Base-by-base conservation (phyloP, 2,888 invertebrate species). In the Mamestra brassicae region DNA sequence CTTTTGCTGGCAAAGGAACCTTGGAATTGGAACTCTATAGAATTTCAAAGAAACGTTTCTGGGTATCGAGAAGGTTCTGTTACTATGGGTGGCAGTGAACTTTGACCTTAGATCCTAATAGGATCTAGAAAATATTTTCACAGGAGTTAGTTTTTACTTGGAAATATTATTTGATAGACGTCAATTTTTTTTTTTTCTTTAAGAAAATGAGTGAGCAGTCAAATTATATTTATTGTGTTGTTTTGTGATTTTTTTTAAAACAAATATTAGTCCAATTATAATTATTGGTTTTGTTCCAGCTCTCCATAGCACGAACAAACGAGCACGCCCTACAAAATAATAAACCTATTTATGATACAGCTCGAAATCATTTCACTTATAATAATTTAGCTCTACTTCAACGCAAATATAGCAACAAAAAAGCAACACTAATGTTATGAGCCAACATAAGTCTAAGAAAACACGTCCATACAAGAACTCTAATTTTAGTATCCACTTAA, bases 401-500 rank as follows among this genome's bases (percentile, higher is more conserved):
- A 73, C 11, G 55, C 6, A 38, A 72, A 55, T 42, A n/a, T n/a
- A n/a, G n/a, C n/a, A n/a, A n/a, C n/a, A n/a, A n/a, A 69, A 42
- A 11, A 36, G 7, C 36, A 50, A 50, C 36, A 73, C 64, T 58
- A 66, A 72, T 63, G 36, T 54, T 55, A 63, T 34, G n/a, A 67
- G 52, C 11, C 11, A 57, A 62, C 52, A 54, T 36, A 45, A 15
- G 6, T 34, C 6, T 42, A n/a, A 26, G 34, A 65, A 62, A 68
- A 67, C 36, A 52, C 10, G 8, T 17, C 10, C 8, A 6, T 17
- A 72, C 70, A 82, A 84, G 84, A 84, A 76, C n/a, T 57, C 10
- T 70, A 65, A 81, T 73, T 70, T 82, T 65, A 71, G 64, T 70
- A 67, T 42, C 70, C 67, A 80, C 64, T 84, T 73, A 42, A 52